Percentiles rank a stretch among this genome's conserved stretches.
Evolutionary conservation across 2,113 vertebrate species (phyloP).

Genomic region (Sylvilagus bachmani): DNA sequence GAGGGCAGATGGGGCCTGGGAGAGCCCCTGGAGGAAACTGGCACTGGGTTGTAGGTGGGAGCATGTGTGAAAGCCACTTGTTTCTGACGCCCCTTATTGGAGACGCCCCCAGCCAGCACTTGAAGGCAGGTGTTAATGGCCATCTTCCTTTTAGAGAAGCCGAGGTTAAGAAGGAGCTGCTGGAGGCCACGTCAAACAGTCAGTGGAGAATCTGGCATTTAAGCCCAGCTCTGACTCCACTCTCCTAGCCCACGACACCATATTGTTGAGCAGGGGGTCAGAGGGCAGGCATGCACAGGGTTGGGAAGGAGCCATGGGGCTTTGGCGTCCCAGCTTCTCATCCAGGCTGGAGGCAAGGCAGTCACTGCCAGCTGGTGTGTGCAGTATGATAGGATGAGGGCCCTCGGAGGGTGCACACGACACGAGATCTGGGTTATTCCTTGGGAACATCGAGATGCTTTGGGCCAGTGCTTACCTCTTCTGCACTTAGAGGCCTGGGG

Average conservation of each 20-base stretch:
- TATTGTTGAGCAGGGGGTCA: neutral
- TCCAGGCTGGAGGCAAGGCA: neutral
- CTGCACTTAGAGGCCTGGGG: neutral
- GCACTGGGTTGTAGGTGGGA: neutral
- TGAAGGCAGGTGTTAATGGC: neutral
- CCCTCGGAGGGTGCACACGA: neutral
- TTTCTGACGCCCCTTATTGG: neutral
- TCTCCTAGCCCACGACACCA: neutral
- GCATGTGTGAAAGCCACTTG: neutral
- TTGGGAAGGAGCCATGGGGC: neutral
- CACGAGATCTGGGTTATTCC: neutral
- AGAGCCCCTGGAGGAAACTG: neutral
- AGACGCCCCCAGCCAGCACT: neutral
- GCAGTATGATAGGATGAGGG: no score
- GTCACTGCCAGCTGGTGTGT: neutral
- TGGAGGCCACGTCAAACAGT: neutral
- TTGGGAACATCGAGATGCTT: neutral
- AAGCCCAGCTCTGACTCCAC: neutral
- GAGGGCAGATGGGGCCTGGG: constrained; percentile 39
- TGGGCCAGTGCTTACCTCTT: neutral
- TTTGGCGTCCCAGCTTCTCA: neutral
- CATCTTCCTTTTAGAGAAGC: constrained; percentile 2
- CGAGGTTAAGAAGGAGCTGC: neutral
- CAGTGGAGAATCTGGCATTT: neutral
- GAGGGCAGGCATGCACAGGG: neutral